A percentile compares a stretch with the other conserved stretches of the same genome.
Evolutionary conservation across 2,113 vertebrate species (phyloP).

Genomic region (Colistium nudipinnis): DNA sequence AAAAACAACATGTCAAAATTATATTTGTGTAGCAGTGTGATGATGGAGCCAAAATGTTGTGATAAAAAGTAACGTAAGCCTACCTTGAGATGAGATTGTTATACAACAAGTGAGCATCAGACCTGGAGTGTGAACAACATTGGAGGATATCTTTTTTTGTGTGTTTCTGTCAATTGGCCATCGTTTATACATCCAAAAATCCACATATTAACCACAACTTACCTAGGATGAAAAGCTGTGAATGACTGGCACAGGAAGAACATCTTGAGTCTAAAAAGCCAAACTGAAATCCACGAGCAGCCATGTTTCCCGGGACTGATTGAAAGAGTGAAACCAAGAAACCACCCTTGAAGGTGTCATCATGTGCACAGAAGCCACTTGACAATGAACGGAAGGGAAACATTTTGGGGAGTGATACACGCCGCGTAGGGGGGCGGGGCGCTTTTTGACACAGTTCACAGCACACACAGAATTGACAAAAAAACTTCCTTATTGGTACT

Average conservation of each 20-base stretch:
- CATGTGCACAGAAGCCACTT: neutral
- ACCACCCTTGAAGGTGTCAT: neutral
- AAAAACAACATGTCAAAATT: too few relatives aligned
- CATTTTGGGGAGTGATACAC: neutral
- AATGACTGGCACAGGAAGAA: too few relatives aligned
- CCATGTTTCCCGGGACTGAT: slow-evolving; percentile 16
- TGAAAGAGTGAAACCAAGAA: slow-evolving; percentile 27
- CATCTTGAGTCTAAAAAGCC: neutral
- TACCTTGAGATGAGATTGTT: slow-evolving; percentile 22
- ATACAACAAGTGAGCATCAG: slow-evolving; percentile 11
- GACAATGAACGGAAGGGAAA: slow-evolving; percentile 17
- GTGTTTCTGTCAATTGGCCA: neutral
- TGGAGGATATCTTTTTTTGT: neutral
- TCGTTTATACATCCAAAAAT: neutral
- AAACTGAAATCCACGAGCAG: neutral
- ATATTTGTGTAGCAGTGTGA: neutral
- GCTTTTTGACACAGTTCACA: neutral
- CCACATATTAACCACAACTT: neutral
- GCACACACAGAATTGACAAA: neutral
- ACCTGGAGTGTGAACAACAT: slow-evolving; percentile 34
- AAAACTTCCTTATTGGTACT: slow-evolving; percentile 3
- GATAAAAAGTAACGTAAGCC: neutral
- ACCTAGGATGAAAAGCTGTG: slow-evolving; percentile 35
- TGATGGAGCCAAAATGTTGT: neutral
- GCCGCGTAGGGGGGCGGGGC: slow-evolving; percentile 23